Evolutionary conservation across 2,888 invertebrate genomes (phyloP).

Genomic region (Leptinotarsa haldemani): DNA sequence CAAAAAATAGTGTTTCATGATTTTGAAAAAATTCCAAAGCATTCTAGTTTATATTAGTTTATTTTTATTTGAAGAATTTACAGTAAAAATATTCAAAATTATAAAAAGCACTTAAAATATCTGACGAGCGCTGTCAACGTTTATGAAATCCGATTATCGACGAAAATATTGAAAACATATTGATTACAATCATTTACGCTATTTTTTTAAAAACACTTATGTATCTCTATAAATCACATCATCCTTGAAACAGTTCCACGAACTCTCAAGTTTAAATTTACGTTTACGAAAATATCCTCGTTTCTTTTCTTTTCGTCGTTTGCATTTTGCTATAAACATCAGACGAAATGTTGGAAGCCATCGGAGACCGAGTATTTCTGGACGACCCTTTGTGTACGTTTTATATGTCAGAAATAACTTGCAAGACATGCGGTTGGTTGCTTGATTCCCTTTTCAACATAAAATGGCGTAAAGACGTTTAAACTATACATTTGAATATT

Average conservation of each 20-base stretch:
- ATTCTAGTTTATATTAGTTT: too few relatives aligned
- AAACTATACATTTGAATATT: too few relatives aligned
- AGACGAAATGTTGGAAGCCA: constrained; percentile 27
- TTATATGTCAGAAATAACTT: background rate
- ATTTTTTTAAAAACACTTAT: background rate
- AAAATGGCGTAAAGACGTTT: too few relatives aligned
- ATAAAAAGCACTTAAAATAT: too few relatives aligned
- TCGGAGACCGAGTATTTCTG: constrained; percentile 29
- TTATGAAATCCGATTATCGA: too few relatives aligned
- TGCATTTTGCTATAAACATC: constrained; percentile 10
- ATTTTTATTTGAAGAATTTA: too few relatives aligned
- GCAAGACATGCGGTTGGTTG: background rate
- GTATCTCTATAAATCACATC: constrained; percentile 22
- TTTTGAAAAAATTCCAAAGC: too few relatives aligned
- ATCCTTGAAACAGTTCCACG: constrained; percentile 41
- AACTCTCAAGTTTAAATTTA: constrained; percentile 31
- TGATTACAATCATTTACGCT: background rate
- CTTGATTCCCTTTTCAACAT: background rate
- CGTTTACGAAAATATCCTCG: constrained; percentile 23
- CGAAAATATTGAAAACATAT: too few relatives aligned
- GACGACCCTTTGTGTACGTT: constrained; percentile 33
- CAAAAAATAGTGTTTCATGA: too few relatives aligned
- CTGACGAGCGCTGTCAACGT: too few relatives aligned
- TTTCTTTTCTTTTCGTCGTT: background rate
- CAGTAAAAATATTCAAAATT: too few relatives aligned